Base-by-base conservation (phyloP, 2,888 invertebrate species). In the Phengaris arion region DNA sequence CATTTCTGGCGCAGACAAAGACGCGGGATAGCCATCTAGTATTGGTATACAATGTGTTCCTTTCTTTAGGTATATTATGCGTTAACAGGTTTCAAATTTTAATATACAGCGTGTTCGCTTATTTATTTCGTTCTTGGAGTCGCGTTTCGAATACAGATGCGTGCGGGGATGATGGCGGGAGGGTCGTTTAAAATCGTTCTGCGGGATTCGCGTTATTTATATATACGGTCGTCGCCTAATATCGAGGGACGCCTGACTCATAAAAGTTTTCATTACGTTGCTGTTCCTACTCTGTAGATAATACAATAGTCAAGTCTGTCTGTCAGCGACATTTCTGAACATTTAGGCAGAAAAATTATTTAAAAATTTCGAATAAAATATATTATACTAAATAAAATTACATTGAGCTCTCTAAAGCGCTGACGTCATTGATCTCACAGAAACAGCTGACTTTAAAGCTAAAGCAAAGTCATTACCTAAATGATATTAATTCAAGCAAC, bases 61-160 rank as follows among this genome's bases (percentile, higher is more conserved):
- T 10, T 10, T 59, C 9, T 59, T 59, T 59, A 22, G 9, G 22
- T 59, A 59, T 15, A 6, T n/a, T 48, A 52, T 52, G 52, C 9
- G 10, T 52, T 12, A 15, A 22, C 9, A 59, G 4, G 57, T 8
- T 59, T 2, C 59, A 10, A 10, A 59, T 59, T 59, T 59, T 59
- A 35, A 22, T 35, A 59, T 59, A 59, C 59, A 10, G 22, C 59
- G 22, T 59, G 22, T 59, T 59, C 59, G 59, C 59, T 59, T 59
- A 35, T 59, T 59, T 59, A 59, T 59, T 59, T 59, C 59, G 59
- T 59, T 22, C 22, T 59, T 22, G 59, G 59, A 59, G 59, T 2
- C 59, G 59, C 22, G 59, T 59, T 59, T 59, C 22, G 59, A 59
- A 59, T 59, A 59, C 22, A 59, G 59, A 59, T 59, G 59, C 52